Evolutionary conservation across 37 sponge, comb jelly and placozoan species (phyloP).

Genomic region (Halisarca cf. caerulea): DNA sequence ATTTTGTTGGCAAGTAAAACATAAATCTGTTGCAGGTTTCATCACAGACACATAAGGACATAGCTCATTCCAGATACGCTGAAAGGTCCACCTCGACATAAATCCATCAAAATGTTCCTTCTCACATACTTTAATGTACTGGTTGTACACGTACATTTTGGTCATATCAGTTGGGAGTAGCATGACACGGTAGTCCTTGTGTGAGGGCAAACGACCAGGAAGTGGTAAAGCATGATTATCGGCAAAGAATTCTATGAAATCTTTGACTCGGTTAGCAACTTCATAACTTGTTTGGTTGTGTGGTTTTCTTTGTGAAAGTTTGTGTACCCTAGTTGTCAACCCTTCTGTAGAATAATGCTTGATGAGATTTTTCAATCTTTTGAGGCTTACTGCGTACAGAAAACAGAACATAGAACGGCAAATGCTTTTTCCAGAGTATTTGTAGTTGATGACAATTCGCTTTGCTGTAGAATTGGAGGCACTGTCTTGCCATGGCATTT

Average conservation of each 20-base stretch:
- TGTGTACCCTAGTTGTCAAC: constrained; percentile 6
- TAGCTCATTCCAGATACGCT: background rate
- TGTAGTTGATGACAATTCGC: too few relatives aligned
- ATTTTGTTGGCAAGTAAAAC: constrained; percentile 14
- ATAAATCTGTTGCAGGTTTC: background rate
- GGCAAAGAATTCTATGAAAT: constrained; percentile 10
- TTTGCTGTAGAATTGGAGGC: too few relatives aligned
- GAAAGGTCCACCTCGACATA: background rate
- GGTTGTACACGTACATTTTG: too few relatives aligned
- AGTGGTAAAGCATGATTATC: constrained; percentile 21
- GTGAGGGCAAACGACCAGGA: constrained; percentile 11
- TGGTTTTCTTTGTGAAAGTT: background rate
- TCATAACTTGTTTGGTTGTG: constrained; percentile 24
- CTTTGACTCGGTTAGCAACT: constrained; percentile 1
- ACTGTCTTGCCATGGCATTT: too few relatives aligned
- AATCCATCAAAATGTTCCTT: too few relatives aligned
- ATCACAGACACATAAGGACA: background rate
- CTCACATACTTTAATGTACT: too few relatives aligned
- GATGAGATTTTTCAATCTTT: background rate
- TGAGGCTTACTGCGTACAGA: background rate
- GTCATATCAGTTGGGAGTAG: constrained; percentile 25
- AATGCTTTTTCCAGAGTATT: too few relatives aligned
- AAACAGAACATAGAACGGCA: constrained; percentile 11
- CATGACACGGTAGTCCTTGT: constrained; percentile 24
- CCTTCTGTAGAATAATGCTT: background rate